Evolutionary conservation across 2,113 vertebrate species (phyloP), one percentile per base, ranked within the genome.

Genomic region (Camelus bactrianus): DNA sequence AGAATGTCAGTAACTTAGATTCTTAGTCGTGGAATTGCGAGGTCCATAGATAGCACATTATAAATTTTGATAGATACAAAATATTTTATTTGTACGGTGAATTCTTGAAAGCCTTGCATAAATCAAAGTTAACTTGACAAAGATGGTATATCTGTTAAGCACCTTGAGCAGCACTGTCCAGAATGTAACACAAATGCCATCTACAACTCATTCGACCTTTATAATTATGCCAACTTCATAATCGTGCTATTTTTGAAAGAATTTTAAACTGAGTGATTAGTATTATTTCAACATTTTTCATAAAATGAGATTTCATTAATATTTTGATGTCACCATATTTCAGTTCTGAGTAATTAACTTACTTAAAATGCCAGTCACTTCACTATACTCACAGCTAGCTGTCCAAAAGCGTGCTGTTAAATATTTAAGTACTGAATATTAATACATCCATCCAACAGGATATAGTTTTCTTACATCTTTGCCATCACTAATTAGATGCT

Each of bases 271-370:
- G 62, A n/a, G 26, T 4, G 17, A 38, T 46, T 89, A 52, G 30
- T 5, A 62, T 92, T 79, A 94, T 89, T 94, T 70, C 52, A 69
- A 65, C 7, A 4, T 95, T 76, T 48, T 9, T 58, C 50, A 38
- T 70, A 92, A 92, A 81, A 86, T 64, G 46, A 81, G 58, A 64
- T 62, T 92, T 69, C 35, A 50, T 94, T 92, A 89, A 81, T 89
- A 89, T 86, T 89, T 96, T 86, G 54, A 50, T 90, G 20, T 77
- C 60, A 69, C 14, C 69, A 9, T 97, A 75, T 94, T 91, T 94
- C 14, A 72, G 6, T 58, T 62, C 46, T 56, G 50, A 70, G 24
- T 80, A 75, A 81, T 60, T 73, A 35, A 32, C 54, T 48, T 62
- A 69, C 8, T 3, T 48, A n/a, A 48, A 69, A 84, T 88, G 56